These are phyloP conservation scores for Epizoanthus stellaris DNA, from an alignment of 92 coral and sea anemone genomes.

Conservation along the genomic window DNA sequence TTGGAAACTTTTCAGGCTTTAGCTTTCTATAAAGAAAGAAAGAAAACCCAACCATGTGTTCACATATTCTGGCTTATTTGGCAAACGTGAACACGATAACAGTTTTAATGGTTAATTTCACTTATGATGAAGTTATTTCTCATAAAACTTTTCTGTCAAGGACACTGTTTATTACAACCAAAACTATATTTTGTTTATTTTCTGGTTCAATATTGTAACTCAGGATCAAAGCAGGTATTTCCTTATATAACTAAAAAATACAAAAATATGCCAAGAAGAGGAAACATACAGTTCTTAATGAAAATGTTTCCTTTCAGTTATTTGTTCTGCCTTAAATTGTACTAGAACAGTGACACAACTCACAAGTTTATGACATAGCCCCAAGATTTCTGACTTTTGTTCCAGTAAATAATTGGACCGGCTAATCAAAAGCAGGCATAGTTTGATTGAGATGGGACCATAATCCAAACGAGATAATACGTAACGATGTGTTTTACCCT, in stretches of 20 bases:
- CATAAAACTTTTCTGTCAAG: no score
- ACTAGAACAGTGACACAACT: neutral
- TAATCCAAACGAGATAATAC: no score
- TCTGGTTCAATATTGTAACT: neutral
- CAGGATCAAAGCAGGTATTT: neutral
- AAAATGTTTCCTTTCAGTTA: neutral
- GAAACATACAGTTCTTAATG: neutral
- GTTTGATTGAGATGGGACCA: neutral
- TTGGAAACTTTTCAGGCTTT: neutral
- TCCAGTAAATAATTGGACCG: neutral
- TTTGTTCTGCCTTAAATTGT: neutral
- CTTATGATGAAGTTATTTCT: no score
- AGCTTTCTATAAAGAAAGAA: neutral
- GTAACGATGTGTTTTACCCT: no score
- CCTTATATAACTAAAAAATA: neutral
- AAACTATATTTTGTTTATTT: no score
- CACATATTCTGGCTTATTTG: no score
- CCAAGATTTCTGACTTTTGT: neutral
- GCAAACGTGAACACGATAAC: no score
- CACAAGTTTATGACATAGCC: constrained; percentile 1
- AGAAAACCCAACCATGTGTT: no score
- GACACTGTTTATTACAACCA: no score
- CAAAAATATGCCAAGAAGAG: neutral
- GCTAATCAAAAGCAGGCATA: neutral
- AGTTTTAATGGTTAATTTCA: no score